Percentiles rank a stretch among this genome's conserved stretches.
Evolutionary conservation across 2,888 invertebrate genomes (phyloP).

Genomic region (Epirrita christyi): DNA sequence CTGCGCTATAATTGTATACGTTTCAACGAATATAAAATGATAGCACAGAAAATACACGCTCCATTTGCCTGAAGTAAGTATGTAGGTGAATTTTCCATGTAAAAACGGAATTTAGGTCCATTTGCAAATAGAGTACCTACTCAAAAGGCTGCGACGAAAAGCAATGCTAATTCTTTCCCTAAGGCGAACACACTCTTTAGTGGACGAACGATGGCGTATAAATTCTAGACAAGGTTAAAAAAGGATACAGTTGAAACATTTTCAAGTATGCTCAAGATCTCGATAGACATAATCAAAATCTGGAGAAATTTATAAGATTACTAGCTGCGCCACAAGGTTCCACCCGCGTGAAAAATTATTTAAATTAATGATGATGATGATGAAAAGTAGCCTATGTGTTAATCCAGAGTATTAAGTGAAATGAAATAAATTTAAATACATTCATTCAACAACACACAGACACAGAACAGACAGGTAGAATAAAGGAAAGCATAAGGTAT

Average conservation of each 20-base stretch:
- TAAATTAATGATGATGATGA: no score
- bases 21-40: slow-evolving; percentile 16
- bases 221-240: not conserved
- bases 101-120: slow-evolving; percentile 25
- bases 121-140: slow-evolving; percentile 29
- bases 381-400: no score
- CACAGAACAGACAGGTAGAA: no score
- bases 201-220: not conserved
- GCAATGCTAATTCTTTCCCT: slow-evolving; percentile 30
- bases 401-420: no score
- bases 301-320: not conserved
- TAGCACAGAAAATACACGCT: slow-evolving; percentile 18
- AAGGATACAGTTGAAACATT: no score
- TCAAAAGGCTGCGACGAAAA: slow-evolving; percentile 28
- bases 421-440: no score
- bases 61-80: slow-evolving; percentile 21
- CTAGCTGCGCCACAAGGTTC: no score
- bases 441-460: no score
- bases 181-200: slow-evolving; percentile 15
- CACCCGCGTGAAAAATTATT: no score
- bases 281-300: not conserved
- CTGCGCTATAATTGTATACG: not conserved
- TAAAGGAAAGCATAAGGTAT: no score
- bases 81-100: slow-evolving; percentile 28
- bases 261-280: not conserved